Conservation (phyloP, 2,113 vertebrate species). For the Pan paniscus region DNA sequence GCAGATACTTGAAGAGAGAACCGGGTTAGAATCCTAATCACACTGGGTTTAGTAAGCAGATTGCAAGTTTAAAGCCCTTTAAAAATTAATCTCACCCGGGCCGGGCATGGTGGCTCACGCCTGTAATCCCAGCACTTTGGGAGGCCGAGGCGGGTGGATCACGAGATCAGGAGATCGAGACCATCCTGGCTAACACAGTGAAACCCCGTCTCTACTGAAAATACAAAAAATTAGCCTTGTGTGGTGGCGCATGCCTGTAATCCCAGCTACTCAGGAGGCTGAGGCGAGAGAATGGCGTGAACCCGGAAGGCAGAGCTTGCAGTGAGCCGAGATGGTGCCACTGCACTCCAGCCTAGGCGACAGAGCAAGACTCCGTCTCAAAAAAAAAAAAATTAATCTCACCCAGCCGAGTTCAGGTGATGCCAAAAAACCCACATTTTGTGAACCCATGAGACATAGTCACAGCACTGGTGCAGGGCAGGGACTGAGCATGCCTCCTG, state of each 20-base stretch:
- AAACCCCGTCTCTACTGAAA: too few relatives aligned
- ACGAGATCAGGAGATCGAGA: too few relatives aligned
- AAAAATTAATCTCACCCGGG: too few relatives aligned
- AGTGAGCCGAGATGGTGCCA: too few relatives aligned
- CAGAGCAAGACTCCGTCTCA: too few relatives aligned
- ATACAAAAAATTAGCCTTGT: too few relatives aligned
- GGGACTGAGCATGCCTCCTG: not conserved
- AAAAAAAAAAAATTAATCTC: not conserved
- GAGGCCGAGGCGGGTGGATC: rapidly evolving
- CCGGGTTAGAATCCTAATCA: not conserved
- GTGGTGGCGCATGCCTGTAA: rapidly evolving
- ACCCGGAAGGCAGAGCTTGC: too few relatives aligned
- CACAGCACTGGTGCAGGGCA: not conserved
- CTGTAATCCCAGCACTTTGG: too few relatives aligned
- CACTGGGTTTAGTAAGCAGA: not conserved
- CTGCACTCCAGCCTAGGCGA: too few relatives aligned
- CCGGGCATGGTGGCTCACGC: rapidly evolving
- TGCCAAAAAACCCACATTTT: not conserved
- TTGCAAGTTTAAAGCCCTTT: not conserved
- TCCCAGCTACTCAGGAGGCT: too few relatives aligned
- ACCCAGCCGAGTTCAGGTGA: not conserved
- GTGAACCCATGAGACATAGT: not conserved
- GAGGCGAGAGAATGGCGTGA: too few relatives aligned
- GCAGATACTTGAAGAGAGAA: not conserved
- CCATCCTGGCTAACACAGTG: too few relatives aligned